These are phyloP conservation scores for Pollachius pollachius DNA, from an alignment of 2,113 vertebrate genomes.

Conservation along the genomic window DNA sequence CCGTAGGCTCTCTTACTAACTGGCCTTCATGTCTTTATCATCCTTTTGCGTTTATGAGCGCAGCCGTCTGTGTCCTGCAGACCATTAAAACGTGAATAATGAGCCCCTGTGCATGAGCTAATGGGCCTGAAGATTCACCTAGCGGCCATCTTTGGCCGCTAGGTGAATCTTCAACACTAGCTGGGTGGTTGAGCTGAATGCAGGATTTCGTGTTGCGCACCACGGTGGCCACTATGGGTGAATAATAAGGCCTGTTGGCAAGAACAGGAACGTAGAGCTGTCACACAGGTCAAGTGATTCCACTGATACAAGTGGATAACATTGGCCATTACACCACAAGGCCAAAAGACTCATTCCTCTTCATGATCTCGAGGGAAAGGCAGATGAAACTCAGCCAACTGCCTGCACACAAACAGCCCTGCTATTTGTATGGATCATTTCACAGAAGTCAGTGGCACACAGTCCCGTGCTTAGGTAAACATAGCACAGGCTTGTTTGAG, in stretches of 20 bases:
- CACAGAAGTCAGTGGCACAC: constrained; percentile 2
- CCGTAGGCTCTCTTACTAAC: neutral
- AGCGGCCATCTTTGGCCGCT: too few species aligned
- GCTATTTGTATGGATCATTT: constrained; percentile 17
- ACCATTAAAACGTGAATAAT: constrained; percentile 25
- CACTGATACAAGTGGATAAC: constrained; percentile 25
- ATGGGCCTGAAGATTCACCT: constrained; percentile 9
- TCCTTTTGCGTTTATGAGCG: neutral
- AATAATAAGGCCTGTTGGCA: neutral
- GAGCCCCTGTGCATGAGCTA: constrained; percentile 24
- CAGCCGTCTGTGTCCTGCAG: constrained; percentile 9
- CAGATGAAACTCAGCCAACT: constrained; percentile 13
- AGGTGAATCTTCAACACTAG: too few species aligned
- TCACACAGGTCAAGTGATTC: constrained; percentile 18
- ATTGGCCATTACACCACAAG: constrained; percentile 10
- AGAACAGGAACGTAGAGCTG: constrained; percentile 17
- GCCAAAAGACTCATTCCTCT: neutral
- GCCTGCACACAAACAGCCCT: constrained; percentile 1
- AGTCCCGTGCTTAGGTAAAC: neutral
- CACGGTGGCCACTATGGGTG: too few species aligned
- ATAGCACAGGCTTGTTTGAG: too few species aligned
- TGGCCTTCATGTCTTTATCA: constrained; percentile 6
- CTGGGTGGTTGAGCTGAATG: too few species aligned
- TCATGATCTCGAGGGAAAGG: neutral
- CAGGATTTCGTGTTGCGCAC: too few species aligned